Evolutionary conservation across 2,888 invertebrate genomes (phyloP), one percentile per base, ranked within the genome.

Genomic region (Melinopterus prodromus): DNA sequence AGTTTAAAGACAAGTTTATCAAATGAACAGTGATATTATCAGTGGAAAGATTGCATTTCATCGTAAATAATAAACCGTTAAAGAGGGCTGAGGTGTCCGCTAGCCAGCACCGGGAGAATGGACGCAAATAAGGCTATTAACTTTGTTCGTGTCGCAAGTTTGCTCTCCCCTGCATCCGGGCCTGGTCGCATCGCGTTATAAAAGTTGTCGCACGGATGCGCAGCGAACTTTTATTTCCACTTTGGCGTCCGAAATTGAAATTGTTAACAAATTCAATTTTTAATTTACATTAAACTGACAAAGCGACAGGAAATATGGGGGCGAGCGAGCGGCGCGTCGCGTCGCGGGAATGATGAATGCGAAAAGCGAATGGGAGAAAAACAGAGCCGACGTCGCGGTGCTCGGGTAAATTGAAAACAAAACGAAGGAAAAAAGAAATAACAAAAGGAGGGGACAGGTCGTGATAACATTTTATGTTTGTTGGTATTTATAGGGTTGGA

Each of bases 261-360:
- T 81, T 79, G 81, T 77, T 79, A 74, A 75, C 35, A 79, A 81
- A 81, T 81, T 81, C 71, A 81, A 81, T 81, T 81, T 81, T 77
- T 81, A 79, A 81, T 79, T 81, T 79, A 77, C 71, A 79, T 79
- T 77, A 81, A 71, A 78, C 74, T 37, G 74, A 37, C 74, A 74
- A 74, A 74, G 36, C 37, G 74, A 37, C 74, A 35, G 74, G 36
- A 74, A 74, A 74, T 74, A 74, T 35, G 74, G 74, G 36, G 36
- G 74, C 53, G 53, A 12, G 53, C 3, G 12, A 53, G 9, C 12
- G 53, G 12, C 9, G 53, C 53, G 53, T 53, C 53, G 53, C 53
- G 5, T 9, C 53, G 12, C 53, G 53, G 9, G 12, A 53, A 53
- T 53, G 53, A 53, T 53, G 12, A 53, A 53, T 53, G 53, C 53